Evolutionary conservation across 2,113 vertebrate species (phyloP).

Genomic region (Zootoca vivipara): DNA sequence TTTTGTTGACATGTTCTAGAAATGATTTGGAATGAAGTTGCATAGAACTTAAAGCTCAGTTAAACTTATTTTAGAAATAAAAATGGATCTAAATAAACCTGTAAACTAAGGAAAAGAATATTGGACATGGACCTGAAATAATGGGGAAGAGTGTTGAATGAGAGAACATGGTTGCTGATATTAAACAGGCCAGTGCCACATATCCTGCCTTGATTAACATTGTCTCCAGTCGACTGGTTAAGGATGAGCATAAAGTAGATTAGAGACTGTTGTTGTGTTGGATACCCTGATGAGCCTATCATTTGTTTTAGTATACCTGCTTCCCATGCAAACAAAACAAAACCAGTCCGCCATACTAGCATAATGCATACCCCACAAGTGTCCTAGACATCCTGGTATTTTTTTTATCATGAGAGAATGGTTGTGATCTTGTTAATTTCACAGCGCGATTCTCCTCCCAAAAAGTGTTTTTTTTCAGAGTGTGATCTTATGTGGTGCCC

Average conservation of each 20-base stretch:
- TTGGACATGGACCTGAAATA: neutral
- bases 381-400: too few relatives aligned
- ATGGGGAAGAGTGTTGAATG: neutral
- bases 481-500: too few relatives aligned
- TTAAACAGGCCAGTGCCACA: neutral
- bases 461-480: too few relatives aligned
- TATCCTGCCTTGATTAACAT: neutral
- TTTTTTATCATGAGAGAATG: too few relatives aligned
- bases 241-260: neutral
- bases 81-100: neutral
- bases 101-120: neutral
- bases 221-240: neutral
- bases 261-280: neutral
- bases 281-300: neutral
- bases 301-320: neutral
- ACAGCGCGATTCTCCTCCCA: too few relatives aligned
- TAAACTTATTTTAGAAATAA: neutral
- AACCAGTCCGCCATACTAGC: neutral
- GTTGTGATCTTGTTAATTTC: too few relatives aligned
- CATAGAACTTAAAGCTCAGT: neutral
- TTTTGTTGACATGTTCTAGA: conserved; percentile 29
- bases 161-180: neutral
- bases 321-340: neutral
- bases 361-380: too few relatives aligned
- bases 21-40: conserved; percentile 15